These are phyloP conservation scores for Pachyrhynchus sulphureomaculatus DNA, from an alignment of 1,140 invertebrate genomes.

Conservation along the genomic window DNA sequence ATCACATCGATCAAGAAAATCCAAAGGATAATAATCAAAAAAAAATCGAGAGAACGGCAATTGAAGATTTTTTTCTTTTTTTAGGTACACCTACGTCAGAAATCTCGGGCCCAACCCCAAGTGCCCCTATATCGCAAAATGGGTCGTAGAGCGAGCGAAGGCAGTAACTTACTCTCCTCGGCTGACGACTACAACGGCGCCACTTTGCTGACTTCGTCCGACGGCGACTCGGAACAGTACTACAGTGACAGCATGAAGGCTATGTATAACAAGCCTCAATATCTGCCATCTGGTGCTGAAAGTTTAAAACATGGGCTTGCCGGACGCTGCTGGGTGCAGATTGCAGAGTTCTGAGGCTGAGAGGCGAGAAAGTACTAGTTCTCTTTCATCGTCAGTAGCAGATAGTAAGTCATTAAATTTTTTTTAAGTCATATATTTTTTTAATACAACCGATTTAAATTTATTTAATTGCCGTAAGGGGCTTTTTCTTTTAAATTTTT, in stretches of 20 bases:
- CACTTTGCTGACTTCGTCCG: slow-evolving; percentile 23
- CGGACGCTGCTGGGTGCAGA: slow-evolving; percentile 39
- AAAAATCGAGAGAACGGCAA: too few species aligned
- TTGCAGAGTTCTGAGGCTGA: slow-evolving; percentile 52
- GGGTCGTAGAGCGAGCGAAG: slow-evolving; percentile 57
- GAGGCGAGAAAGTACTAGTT: slow-evolving; percentile 60
- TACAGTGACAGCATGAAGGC: slow-evolving; percentile 33
- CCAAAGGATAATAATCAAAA: too few species aligned
- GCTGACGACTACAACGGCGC: slow-evolving; percentile 42
- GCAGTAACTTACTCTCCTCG: slow-evolving; percentile 52
- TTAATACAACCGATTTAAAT: neutral
- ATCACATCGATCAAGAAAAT: too few species aligned
- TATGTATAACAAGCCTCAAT: slow-evolving; percentile 30
- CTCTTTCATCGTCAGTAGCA: slow-evolving; percentile 58
- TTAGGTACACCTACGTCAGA: slow-evolving; percentile 29
- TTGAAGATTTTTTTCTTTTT: neutral
- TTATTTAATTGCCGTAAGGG: too few species aligned
- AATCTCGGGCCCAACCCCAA: slow-evolving; percentile 55
- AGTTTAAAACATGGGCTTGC: slow-evolving; percentile 40
- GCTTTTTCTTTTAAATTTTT: too few species aligned
- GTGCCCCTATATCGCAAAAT: slow-evolving; percentile 53
- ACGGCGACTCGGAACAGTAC: slow-evolving; percentile 21
- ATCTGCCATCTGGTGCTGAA: slow-evolving; percentile 55
- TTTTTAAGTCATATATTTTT: neutral
- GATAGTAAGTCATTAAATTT: slow-evolving; percentile 28